These are phyloP conservation scores for Actenoides hombroni DNA, from an alignment of 2,113 vertebrate genomes.

Conservation along the genomic window DNA sequence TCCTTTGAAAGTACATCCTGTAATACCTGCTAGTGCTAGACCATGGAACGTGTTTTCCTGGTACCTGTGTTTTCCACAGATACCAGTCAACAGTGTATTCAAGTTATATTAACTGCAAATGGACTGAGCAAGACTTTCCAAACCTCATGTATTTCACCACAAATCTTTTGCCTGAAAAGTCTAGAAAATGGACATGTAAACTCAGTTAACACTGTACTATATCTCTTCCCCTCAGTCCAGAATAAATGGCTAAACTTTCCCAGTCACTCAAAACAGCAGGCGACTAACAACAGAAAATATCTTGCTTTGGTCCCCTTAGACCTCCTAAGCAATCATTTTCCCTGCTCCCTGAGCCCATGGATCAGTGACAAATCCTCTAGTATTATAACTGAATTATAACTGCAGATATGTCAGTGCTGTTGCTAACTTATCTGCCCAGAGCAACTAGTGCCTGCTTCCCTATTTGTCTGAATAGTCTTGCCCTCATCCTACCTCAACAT, in stretches of 20 bases:
- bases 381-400: neutral
- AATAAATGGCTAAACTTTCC: neutral
- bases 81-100: neutral
- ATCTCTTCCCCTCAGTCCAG: neutral
- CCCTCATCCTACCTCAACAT: neutral
- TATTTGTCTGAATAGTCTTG: neutral
- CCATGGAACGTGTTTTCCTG: neutral
- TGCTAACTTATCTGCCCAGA: neutral
- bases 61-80: neutral
- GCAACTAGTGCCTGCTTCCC: neutral
- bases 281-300: neutral
- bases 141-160: neutral
- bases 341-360: neutral
- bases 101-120: neutral
- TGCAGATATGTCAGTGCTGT: neutral
- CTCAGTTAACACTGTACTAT: neutral
- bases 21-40: neutral
- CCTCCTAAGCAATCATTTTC: neutral
- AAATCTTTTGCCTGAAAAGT: neutral
- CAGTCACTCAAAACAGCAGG: neutral
- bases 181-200: neutral
- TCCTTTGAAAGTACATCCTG: neutral
- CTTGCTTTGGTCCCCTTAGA: neutral
- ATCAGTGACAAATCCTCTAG: neutral
- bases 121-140: neutral